Evolutionary conservation across 2,113 vertebrate species (phyloP).

Genomic region (Athene noctua): DNA sequence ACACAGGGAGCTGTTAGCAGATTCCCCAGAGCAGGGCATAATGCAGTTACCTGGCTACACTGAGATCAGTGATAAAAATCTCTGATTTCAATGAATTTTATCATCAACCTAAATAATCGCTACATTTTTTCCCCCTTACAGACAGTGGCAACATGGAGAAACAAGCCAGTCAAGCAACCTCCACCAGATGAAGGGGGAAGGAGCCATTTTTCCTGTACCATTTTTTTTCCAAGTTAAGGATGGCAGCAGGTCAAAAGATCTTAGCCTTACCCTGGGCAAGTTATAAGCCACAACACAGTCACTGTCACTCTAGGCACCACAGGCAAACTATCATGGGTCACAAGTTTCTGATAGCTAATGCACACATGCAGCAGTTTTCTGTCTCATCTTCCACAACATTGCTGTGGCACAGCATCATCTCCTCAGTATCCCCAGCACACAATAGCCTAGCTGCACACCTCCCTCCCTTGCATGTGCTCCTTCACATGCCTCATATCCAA

Average conservation of each 20-base stretch:
- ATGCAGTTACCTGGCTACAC: neutral
- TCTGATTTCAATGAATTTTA: neutral
- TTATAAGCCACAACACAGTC: neutral
- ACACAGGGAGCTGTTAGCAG: neutral
- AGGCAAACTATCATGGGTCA: neutral
- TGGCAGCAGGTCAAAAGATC: neutral
- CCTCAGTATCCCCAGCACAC: neutral
- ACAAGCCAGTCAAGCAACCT: neutral
- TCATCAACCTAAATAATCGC: neutral
- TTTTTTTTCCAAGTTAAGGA: neutral
- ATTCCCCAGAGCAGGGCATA: neutral
- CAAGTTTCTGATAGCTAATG: neutral
- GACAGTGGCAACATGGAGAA: neutral
- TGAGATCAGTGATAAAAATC: neutral
- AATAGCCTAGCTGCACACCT: rapidly evolving
- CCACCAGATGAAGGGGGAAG: rapidly evolving
- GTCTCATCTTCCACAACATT: neutral
- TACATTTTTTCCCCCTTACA: neutral
- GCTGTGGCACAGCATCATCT: neutral
- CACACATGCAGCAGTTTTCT: neutral
- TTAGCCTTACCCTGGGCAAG: neutral
- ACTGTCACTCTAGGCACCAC: neutral
- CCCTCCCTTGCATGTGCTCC: rapidly evolving
- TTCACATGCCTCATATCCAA: rapidly evolving
- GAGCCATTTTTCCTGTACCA: neutral